Evolutionary conservation across 2,888 invertebrate species (phyloP), one percentile per base, ranked within the genome.

Genomic region (Caenorhabditis becei): DNA sequence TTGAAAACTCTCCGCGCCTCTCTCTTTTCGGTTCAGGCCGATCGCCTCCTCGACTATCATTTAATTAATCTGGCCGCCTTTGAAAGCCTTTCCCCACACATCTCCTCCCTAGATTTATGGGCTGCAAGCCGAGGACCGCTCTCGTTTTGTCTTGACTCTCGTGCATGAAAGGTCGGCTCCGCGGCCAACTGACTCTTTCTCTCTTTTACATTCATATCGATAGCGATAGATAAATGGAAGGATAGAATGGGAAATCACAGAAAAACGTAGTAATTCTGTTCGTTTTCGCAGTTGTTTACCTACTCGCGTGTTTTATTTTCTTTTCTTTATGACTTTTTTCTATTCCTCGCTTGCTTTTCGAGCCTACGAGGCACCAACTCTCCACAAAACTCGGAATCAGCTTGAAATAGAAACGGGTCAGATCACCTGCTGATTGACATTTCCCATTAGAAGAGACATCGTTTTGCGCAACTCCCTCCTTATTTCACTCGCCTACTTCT

Each of bases 381-480:
- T 32, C 11, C 28, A n/a, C n/a, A n/a, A n/a, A n/a, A n/a, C n/a
- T 41, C 41, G 3, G 41, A 41, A 41, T 41, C 7, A 14, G 16
- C 7, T 41, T 16, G n/a, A 51, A 56, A 51, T 56, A 23, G 26
- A 47, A 35, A 53, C 18, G n/a, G 5, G 26, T 26, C 8, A 11
- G 41, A 74, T 65, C 74, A 74, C 74, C 74, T 74, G 74, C 65
- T 74, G 74, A 74, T 59, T 74, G 74, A 74, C 74, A 74, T 74
- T 74, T 74, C 58, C 26, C 44, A 66, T 66, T 65, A 41, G 44
- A n/a, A 10, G 23, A 24, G 23, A 14, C 51, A 51, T 24, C 24
- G 51, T 44, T 66, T 44, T 37, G 14, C 54, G 53, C 28, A 20
- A 24, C 24, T 16, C 41, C n/a, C 24, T 65, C 23, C 11, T 26